Conservation (phyloP, 2,113 vertebrate genomes). For the Spilogale gracilis region DNA sequence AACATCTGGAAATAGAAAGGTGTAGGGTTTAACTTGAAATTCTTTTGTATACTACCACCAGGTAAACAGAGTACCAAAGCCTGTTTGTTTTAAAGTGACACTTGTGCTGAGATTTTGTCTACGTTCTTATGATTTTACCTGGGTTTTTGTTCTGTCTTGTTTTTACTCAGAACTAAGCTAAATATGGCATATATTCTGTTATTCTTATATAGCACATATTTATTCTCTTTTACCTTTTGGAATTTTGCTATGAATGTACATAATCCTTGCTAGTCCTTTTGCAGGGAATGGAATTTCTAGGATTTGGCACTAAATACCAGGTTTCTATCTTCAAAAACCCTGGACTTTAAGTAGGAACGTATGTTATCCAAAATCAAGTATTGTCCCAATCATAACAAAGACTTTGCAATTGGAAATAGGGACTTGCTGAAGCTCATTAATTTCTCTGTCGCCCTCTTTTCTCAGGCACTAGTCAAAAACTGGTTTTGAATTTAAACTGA, state of each 20-base stretch:
- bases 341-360: neutral
- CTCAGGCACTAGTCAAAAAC: neutral
- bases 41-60: neutral
- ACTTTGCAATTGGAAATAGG: neutral
- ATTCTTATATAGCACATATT: neutral
- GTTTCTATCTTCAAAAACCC: neutral
- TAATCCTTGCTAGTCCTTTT: constrained; percentile 41
- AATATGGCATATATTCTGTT: neutral
- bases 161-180: neutral
- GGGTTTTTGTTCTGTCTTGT: neutral
- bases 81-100: constrained; percentile 46
- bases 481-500: neutral
- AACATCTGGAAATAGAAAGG: constrained; percentile 35
- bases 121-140: neutral
- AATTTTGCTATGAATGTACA: constrained; percentile 48
- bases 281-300: constrained; percentile 32
- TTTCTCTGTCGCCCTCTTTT: neutral
- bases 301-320: constrained; percentile 20
- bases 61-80: neutral
- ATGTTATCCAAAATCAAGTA: constrained; percentile 55
- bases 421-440: neutral
- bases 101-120: neutral
- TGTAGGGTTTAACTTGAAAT: constrained; percentile 25
- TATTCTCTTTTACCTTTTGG: neutral
- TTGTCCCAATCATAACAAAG: constrained; percentile 44